Evolutionary conservation across 2,888 invertebrate species (phyloP), one percentile per base, ranked within the genome.

Genomic region (Aphidoletes aphidimyza): DNA sequence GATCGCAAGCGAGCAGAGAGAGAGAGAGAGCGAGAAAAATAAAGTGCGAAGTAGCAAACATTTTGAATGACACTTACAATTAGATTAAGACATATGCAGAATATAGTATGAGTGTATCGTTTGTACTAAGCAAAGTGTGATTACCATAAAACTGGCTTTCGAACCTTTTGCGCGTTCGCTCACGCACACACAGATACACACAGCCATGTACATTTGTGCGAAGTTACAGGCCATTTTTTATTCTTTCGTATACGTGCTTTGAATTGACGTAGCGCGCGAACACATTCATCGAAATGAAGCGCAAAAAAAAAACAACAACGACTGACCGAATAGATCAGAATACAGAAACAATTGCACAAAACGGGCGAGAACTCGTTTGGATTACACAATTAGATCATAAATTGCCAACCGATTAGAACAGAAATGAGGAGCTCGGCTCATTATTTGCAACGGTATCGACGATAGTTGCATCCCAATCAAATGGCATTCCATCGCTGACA

Each of bases 41-140:
- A 69, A 69, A 69, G 69, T 69, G 69, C 69, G 69, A 69, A 69
- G 69, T 69, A 69, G 69, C 69, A 54, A 54, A 54, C 54, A 69
- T 69, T n/a, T 69, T 69, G 69, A 69, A 69, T 69, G 69, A 69
- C 69, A 69, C 69, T 69, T 69, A 69, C 69, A 69, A 69, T 69
- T 69, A 69, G 69, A 69, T 69, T 69, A 69, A 69, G 69, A 69
- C 69, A 69, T 69, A 69, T 69, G 30, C 30, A 30, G 30, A 69
- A 22, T 22, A 11, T 22, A 19, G 47, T 22, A 14, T 8, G 22
- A n/a, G 54, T 54, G 3, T 54, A 47, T 26, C 26, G 69, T 6
- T 0, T n/a, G 22, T n/a, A 47, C 47, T 47, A 3, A 2, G 47
- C 47, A 2, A n/a, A n/a, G n/a, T n/a, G n/a, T n/a, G 11, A 69